A percentile compares a stretch with the other conserved stretches of the same genome.
Conservation (phyloP, 2,113 vertebrate species). For the Galeopterus variegatus region DNA sequence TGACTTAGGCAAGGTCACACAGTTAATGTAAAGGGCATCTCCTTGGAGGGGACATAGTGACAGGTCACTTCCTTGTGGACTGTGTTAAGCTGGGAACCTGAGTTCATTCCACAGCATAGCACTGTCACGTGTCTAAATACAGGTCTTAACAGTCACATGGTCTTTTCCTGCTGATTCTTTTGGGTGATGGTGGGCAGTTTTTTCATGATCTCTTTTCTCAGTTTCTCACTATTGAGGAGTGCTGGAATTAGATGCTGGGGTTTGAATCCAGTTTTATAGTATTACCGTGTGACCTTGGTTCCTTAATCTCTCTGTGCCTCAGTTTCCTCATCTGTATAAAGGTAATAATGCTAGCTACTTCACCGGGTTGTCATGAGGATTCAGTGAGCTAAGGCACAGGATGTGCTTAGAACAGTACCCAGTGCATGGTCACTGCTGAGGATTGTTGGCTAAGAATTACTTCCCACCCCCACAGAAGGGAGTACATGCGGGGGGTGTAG, state of each 20-base stretch:
- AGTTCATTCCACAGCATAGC: not conserved
- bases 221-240: not conserved
- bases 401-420: not conserved
- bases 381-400: not conserved
- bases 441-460: not conserved
- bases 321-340: not conserved
- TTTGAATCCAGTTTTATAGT: not conserved
- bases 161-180: too few species aligned
- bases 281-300: not conserved
- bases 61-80: not conserved
- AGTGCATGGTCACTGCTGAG: not conserved
- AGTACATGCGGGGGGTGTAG: not conserved
- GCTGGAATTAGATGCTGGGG: not conserved
- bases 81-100: not conserved
- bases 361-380: not conserved
- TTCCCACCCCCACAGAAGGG: not conserved
- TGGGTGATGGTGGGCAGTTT: not conserved
- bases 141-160: rapidly evolving
- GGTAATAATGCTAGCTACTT: too few species aligned
- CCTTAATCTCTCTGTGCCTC: not conserved
- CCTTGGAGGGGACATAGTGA: not conserved
- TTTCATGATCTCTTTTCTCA: not conserved
- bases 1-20: not conserved
- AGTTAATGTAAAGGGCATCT: not conserved
- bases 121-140: not conserved